phyloP scores from a whole-genome alignment of 2,888 invertebrate genomes.

The Syritta pipiens region DNA sequence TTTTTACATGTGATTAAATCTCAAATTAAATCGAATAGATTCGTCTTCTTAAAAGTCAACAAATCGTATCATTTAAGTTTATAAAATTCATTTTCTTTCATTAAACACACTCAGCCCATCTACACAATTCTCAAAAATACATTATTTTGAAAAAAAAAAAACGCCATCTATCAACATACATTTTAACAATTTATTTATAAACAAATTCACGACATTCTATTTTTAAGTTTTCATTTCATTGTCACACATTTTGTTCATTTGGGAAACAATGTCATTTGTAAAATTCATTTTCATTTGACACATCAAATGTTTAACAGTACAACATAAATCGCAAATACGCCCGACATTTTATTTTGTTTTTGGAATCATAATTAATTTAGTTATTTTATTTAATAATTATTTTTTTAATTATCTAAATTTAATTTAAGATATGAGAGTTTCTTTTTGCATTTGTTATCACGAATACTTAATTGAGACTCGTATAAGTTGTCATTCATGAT shows the following conservation, averaged over 20 bases:
- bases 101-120: background rate
- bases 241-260: background rate
- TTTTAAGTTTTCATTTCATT: background rate
- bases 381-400: constrained; percentile 31
- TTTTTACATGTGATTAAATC: no score
- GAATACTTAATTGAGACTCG: constrained; percentile 3
- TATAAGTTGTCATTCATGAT: background rate
- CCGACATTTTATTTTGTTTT: background rate
- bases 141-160: background rate
- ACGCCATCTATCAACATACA: background rate
- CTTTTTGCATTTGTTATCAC: constrained; percentile 29
- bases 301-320: no score
- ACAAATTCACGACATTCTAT: background rate
- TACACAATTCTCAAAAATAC: no score
- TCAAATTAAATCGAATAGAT: no score
- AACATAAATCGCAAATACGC: constrained; percentile 1
- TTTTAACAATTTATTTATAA: background rate
- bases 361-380: constrained; percentile 16
- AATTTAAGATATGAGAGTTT: constrained; percentile 24
- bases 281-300: background rate
- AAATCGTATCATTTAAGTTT: no score
- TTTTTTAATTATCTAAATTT: constrained; percentile 14
- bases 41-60: no score
- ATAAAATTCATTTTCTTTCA: no score
- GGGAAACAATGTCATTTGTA: background rate